Conservation (phyloP, 2,797 vertebrate genomes). For the Mus caroli region DNA sequence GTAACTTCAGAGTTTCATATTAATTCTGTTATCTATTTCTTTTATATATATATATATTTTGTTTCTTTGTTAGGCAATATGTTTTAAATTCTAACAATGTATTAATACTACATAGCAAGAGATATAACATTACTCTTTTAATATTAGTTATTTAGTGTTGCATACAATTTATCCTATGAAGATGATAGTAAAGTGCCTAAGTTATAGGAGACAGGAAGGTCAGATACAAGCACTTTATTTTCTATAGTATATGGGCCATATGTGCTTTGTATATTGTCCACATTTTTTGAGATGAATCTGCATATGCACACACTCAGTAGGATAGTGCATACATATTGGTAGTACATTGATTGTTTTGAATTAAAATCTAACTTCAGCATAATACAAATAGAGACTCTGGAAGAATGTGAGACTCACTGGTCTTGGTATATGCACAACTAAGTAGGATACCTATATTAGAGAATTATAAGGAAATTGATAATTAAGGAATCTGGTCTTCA, state of each 20-base stretch:
- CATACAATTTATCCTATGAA: not conserved
- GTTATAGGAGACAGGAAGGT: not conserved
- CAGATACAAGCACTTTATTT: not conserved
- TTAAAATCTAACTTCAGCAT: not conserved
- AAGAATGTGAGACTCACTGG: not conserved
- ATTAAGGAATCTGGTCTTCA: not conserved
- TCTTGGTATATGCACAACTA: not conserved
- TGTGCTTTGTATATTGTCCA: not conserved
- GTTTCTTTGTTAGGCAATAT: not conserved
- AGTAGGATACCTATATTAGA: not conserved
- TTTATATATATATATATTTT: not conserved
- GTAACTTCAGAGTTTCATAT: conserved; percentile 1
- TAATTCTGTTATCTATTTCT: not conserved
- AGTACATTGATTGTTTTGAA: not conserved
- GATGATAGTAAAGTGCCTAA: not conserved
- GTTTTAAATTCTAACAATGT: not conserved
- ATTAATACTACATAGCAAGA: not conserved
- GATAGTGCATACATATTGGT: not conserved
- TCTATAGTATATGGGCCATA: not conserved
- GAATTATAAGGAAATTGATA: not conserved
- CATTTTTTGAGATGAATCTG: not conserved
- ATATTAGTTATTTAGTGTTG: not conserved
- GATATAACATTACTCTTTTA: not conserved
- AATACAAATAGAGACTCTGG: not conserved
- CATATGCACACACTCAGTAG: not conserved